Percentiles rank a stretch among this genome's conserved stretches.
Conservation (phyloP, 2,113 vertebrate genomes). For the Talpa occidentalis region DNA sequence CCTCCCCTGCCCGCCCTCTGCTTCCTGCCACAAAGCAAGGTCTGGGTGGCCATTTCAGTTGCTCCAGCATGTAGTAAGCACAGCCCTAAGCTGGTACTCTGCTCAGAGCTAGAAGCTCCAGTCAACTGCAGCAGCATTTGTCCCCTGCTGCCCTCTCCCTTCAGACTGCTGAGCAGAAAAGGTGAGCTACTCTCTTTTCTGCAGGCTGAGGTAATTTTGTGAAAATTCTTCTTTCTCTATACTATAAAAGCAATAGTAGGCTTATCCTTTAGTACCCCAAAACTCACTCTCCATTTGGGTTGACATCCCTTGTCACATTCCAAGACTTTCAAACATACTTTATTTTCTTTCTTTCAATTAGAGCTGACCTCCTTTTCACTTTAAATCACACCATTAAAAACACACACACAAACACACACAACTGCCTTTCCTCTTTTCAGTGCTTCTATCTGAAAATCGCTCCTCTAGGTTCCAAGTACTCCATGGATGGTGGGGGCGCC, state of each 20-base stretch:
- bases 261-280: background rate
- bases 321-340: background rate
- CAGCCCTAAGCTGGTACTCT: background rate
- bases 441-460: background rate
- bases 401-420: background rate
- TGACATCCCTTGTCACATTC: background rate
- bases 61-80: background rate
- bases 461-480: background rate
- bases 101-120: background rate
- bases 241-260: background rate
- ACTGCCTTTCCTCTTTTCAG: background rate
- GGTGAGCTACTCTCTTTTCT: background rate
- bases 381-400: background rate
- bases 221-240: background rate
- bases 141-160: no score
- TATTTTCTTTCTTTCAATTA: conserved; percentile 32
- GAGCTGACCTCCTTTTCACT: background rate
- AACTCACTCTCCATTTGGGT: background rate
- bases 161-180: background rate
- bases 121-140: accelerated
- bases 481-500: background rate
- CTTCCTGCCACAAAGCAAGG: background rate
- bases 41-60: background rate
- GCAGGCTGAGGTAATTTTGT: background rate
- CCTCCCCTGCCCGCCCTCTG: background rate